Conservation (phyloP, 2,113 vertebrate genomes). For the Tetraodon nigroviridis region DNA sequence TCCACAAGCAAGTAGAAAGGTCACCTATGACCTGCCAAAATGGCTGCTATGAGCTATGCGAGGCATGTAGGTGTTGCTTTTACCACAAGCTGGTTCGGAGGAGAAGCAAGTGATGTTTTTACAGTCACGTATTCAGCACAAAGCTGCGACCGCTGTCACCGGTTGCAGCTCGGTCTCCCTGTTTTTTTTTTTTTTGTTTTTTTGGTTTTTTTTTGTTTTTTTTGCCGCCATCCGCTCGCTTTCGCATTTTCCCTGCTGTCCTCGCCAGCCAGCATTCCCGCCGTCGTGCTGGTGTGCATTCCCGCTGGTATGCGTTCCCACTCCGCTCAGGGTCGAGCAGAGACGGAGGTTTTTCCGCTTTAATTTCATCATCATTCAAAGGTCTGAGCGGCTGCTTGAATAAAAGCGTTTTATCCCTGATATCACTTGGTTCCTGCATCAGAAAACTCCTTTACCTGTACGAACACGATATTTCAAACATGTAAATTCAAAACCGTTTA, state of each 20-base stretch:
- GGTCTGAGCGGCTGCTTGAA: constrained; percentile 35
- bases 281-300: constrained; percentile 38
- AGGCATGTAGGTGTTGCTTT: neutral
- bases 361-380: constrained; percentile 11
- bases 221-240: neutral
- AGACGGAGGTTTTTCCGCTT: constrained; percentile 9
- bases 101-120: neutral
- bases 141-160: constrained; percentile 8
- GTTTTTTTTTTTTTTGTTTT: constrained; percentile 2
- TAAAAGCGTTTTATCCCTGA: constrained; percentile 37
- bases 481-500: no score
- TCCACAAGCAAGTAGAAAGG: no score
- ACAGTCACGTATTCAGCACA: neutral
- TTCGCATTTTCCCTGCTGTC: constrained; percentile 12
- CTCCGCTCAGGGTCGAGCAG: constrained; percentile 12
- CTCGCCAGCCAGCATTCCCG: constrained; percentile 25
- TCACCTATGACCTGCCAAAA: no score
- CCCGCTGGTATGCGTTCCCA: constrained; percentile 27
- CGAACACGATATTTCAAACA: no score
- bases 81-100: neutral
- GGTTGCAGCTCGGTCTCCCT: neutral
- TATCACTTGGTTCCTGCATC: constrained; percentile 19
- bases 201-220: constrained; percentile 17
- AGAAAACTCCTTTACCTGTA: no score
- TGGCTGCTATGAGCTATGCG: neutral